These are phyloP conservation scores for Natrix natrix DNA, from an alignment of 2,797 vertebrate species.

Conservation along the genomic window DNA sequence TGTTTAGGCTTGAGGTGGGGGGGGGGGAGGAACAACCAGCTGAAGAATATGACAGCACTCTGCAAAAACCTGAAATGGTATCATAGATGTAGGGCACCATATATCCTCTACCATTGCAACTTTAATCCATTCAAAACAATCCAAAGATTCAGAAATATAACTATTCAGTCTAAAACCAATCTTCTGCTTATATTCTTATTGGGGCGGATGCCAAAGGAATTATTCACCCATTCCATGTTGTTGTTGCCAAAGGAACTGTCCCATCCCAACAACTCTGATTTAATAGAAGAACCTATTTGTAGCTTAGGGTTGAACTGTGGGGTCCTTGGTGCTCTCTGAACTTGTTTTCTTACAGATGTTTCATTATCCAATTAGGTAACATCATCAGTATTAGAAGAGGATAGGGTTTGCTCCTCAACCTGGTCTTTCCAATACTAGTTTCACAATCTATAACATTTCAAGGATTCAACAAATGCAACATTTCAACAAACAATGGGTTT, in stretches of 20 bases:
- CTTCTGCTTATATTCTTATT: not conserved
- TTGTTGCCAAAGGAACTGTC: not conserved
- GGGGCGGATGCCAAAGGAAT: not conserved
- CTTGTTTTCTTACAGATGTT: not conserved
- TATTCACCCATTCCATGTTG: not conserved
- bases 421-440: not conserved
- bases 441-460: not conserved
- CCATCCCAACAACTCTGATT: not conserved
- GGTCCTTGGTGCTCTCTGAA: not conserved
- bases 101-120: not conserved
- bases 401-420: not conserved
- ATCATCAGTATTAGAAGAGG: not conserved
- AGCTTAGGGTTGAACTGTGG: not conserved
- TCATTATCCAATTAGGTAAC: not conserved
- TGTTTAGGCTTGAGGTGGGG: not conserved
- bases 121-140: not conserved
- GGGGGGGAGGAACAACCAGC: not conserved
- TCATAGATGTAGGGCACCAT: not conserved
- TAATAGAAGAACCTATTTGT: not conserved
- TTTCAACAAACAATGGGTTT: not conserved
- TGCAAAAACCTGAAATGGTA: not conserved
- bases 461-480: not conserved
- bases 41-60: not conserved
- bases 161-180: not conserved
- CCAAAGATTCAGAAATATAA: not conserved